Percentiles rank a stretch among this genome's conserved stretches.
These are phyloP conservation scores for Plectrocnemia conspersa DNA, from an alignment of 1,140 invertebrate species.

Conservation along the genomic window DNA sequence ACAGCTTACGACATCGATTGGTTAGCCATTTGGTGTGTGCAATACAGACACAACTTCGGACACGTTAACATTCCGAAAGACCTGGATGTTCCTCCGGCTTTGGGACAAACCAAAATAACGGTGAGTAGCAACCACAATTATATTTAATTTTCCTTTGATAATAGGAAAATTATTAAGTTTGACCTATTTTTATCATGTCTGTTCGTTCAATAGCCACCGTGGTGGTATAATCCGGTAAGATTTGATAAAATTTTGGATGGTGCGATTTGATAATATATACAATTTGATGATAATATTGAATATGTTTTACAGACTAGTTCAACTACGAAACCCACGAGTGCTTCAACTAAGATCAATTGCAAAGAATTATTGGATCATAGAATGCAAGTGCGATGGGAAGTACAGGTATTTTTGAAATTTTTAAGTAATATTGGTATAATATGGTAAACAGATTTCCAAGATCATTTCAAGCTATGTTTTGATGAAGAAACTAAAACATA, in stretches of 20 bases:
- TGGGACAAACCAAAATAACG: constrained; percentile 84
- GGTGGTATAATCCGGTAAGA: constrained; percentile 89
- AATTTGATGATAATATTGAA: constrained; percentile 2
- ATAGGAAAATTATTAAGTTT: too few relatives aligned
- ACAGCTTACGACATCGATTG: constrained; percentile 90
- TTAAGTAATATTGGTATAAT: background rate
- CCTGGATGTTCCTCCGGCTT: constrained; percentile 81
- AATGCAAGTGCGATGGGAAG: constrained; percentile 76
- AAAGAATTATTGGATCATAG: constrained; percentile 72
- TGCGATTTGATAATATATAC: constrained; percentile 3
- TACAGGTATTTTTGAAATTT: constrained; percentile 50
- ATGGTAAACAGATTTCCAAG: too few relatives aligned
- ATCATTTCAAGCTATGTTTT: too few relatives aligned
- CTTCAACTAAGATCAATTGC: constrained; percentile 63
- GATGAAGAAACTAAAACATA: too few relatives aligned
- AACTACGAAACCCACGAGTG: constrained; percentile 58
- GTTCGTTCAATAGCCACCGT: constrained; percentile 61
- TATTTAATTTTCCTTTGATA: background rate
- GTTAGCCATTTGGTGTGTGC: constrained; percentile 84
- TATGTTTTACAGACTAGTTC: constrained; percentile 61
- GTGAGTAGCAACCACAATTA: constrained; percentile 64
- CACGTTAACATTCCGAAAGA: constrained; percentile 84
- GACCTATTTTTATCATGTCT: constrained; percentile 26
- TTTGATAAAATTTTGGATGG: constrained; percentile 33
- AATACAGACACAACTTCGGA: constrained; percentile 84